Evolutionary conservation across 2,888 invertebrate species (phyloP), one percentile per base, ranked within the genome.

Genomic region (Malthinus flaveolus): DNA sequence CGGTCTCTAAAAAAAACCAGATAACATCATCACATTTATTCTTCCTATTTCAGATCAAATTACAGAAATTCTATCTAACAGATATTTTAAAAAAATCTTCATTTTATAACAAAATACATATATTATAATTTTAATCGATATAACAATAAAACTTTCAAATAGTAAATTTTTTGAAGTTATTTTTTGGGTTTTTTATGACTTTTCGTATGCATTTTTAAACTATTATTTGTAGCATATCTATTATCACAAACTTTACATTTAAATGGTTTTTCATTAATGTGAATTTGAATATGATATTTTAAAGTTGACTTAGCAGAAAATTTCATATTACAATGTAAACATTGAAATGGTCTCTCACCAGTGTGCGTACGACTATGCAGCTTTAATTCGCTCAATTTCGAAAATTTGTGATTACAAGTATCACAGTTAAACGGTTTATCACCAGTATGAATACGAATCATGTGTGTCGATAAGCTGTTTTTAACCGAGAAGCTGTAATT

Each of bases 231-330:
- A 3, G 56, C 49, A 36, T 51, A 61, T 23, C 48, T 53, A 32
- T 61, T 52, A 12, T 52, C 57, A 11, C 61, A 61, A n/a, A 37
- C 34, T 8, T 13, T n/a, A 45, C 61, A 61, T 33, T 36, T 50
- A n/a, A 50, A 56, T 4, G 61, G 61, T 33, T 61, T 61, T 9
- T 57, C 52, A 12, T 57, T 45, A 13, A 48, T 47, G n/a, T 61
- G 61, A 7, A 47, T 57, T 48, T 51, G 32, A 34, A 35, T 47
- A 31, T 61, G 61, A 1, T 50, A 52, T 7, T 56, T 56, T 35
- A 60, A 32, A 11, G 56, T 52, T 1, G 60, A 56, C 39, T 60
- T 60, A 7, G 54, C 37, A 8, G 60, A 48, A 0, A 53, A 53
- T 11, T 52, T 56, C 32, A 56, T 53, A 10, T 53, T 45, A 33